Evolutionary conservation across 2,888 invertebrate genomes (phyloP), one percentile per base, ranked within the genome.

Genomic region (Lycocerus yunnanus): DNA sequence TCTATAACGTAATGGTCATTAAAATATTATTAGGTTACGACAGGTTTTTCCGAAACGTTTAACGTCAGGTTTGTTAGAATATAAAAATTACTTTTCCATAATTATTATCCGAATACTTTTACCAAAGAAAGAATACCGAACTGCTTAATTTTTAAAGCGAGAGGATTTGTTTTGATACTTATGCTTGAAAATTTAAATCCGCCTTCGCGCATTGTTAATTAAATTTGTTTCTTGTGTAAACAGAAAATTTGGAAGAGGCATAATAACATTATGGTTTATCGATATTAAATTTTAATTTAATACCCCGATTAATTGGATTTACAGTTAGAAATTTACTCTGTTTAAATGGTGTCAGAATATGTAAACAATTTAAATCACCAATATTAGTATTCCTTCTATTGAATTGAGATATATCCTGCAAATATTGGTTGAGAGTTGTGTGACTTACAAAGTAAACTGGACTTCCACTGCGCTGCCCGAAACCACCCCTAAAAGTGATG

Each of bases 371-470:
- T 67, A 70, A 68, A 59, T 71, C 71, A 69, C 67, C 73, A 71
- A 69, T 77, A 77, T 77, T 77, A 76, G 74, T 76, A 76, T 73
- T 75, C 77, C 71, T 71, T 63, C 66, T 71, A 76, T 76, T 77
- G 72, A 73, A 77, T 75, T 69, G 69, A 75, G 76, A 73, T 77
- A 74, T 75, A 61, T 69, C 72, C 68, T 68, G 66, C 74, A 78
- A 78, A 78, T 78, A 75, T 79, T 78, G 43, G 74, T 67, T 60
- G 69, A 68, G 68, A 72, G 74, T 77, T 76, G 78, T 80, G 78
- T 78, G 76, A 78, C 79, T 81, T 80, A 76, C 81, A 81, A 81
- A 80, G 80, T 80, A 81, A 81, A 81, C 81, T 73, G 72, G 76
- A 79, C 77, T 74, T 67, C 61, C 66, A 72, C 66, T 58, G 43